Evolutionary conservation across 2,797 vertebrate species (phyloP).

Genomic region (Manis pentadactyla): DNA sequence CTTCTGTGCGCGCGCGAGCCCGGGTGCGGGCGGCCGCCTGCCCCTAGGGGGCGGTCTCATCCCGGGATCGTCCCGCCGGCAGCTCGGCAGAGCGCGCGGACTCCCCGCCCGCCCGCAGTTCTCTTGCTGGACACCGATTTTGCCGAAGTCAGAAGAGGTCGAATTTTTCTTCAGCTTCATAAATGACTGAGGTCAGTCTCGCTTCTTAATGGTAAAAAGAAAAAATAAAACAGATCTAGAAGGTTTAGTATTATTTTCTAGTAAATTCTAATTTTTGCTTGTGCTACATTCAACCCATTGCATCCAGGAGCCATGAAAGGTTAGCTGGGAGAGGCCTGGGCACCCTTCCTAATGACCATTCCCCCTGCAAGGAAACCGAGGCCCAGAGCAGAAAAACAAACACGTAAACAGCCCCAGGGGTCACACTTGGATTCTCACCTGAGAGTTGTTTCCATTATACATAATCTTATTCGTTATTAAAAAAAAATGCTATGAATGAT

Average conservation of each 20-base stretch:
- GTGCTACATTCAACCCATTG: neutral
- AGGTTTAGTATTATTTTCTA: neutral
- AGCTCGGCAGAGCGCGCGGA: rapidly evolving
- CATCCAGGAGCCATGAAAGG: neutral
- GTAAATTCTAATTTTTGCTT: neutral
- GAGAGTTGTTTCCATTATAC: neutral
- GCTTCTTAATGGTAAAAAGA: neutral
- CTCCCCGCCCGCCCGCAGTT: no score
- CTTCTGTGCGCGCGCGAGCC: neutral
- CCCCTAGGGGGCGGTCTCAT: slow-evolving; percentile 87
- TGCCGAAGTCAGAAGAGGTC: neutral
- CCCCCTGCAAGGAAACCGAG: neutral
- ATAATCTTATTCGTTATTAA: neutral
- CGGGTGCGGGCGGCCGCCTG: slow-evolving; percentile 69
- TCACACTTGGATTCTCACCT: neutral
- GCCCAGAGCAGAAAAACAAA: neutral
- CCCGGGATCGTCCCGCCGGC: slow-evolving; percentile 75
- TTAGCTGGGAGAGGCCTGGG: neutral
- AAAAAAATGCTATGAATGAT: neutral
- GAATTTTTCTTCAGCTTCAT: neutral
- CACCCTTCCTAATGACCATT: neutral
- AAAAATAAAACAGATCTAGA: neutral
- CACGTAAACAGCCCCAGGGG: neutral
- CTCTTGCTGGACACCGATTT: neutral
- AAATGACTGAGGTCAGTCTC: neutral